A percentile compares a stretch with the other conserved stretches of the same genome.
These are phyloP conservation scores for Anastrepha ludens DNA, from an alignment of 1,140 invertebrate genomes.

Conservation along the genomic window DNA sequence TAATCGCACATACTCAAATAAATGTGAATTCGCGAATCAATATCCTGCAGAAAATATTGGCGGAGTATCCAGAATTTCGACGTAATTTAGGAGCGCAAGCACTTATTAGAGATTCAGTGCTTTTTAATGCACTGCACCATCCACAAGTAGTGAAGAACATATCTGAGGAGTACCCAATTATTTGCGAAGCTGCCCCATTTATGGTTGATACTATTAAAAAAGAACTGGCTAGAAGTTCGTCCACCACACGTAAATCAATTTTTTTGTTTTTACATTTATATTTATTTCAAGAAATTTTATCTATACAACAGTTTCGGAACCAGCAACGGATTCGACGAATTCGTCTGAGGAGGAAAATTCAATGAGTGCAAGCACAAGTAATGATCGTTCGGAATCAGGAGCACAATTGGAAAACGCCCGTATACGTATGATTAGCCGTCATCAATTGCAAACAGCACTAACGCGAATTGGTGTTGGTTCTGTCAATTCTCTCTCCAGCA, in stretches of 20 bases:
- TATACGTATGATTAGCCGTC: conserved; percentile 72
- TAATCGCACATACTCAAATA: conserved; percentile 70
- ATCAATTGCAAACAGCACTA: conserved; percentile 69
- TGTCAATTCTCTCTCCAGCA: conserved; percentile 70
- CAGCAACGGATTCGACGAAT: conserved; percentile 69
- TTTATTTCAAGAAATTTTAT: background rate
- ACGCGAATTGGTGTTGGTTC: conserved; percentile 63
- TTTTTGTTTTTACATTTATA: background rate
- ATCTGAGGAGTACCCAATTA: conserved; percentile 68
- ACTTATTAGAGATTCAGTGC: conserved; percentile 69
- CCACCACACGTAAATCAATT: conserved; percentile 57
- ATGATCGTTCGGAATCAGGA: conserved; percentile 61
- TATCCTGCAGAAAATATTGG: conserved; percentile 69
- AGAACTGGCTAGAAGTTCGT: conserved; percentile 67
- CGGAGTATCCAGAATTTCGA: conserved; percentile 71
- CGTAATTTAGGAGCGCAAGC: conserved; percentile 71
- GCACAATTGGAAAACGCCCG: conserved; percentile 63
- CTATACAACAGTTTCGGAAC: conserved; percentile 64
- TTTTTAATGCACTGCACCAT: conserved; percentile 70
- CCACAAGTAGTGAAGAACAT: conserved; percentile 69
- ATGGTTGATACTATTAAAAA: conserved; percentile 72
- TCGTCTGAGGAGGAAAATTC: conserved; percentile 72
- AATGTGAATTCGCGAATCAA: conserved; percentile 70
- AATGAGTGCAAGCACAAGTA: conserved; percentile 66
- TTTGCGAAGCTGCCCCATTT: conserved; percentile 69